Percentiles rank a stretch among this genome's conserved stretches.
These are phyloP conservation scores for Stegodyphus dumicola DNA, from an alignment of 1,140 invertebrate genomes.

Conservation along the genomic window DNA sequence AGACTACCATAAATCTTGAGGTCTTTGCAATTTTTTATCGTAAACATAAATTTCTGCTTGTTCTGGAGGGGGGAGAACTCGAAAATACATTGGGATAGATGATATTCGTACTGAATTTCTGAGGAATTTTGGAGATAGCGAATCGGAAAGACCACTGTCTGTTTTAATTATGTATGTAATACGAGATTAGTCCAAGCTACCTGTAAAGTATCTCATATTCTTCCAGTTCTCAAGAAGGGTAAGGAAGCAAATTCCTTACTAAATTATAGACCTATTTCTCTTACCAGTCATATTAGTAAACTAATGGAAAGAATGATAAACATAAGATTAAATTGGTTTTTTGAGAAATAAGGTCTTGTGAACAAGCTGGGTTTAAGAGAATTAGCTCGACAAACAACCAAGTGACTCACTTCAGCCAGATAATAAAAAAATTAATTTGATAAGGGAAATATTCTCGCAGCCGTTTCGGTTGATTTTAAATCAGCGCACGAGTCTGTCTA, in stretches of 20 bases:
- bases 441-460: constrained; percentile 4
- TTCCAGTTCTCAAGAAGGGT: background rate
- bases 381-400: background rate
- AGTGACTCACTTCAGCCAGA: constrained; percentile 14
- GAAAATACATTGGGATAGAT: background rate
- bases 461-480: too few species aligned
- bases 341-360: background rate
- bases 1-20: background rate
- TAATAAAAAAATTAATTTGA: constrained; percentile 20
- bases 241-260: background rate
- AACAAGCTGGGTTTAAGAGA: constrained; percentile 25
- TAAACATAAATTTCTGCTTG: background rate
- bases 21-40: background rate
- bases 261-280: constrained; percentile 23
- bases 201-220: background rate
- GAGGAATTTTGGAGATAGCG: background rate
- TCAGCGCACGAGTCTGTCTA: constrained; percentile 14
- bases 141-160: background rate
- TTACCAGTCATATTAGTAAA: constrained; percentile 16
- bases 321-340: constrained; percentile 13
- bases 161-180: background rate
- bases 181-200: background rate
- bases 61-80: background rate
- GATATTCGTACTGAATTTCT: background rate
- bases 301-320: constrained; percentile 10